These are phyloP conservation scores for Ia io DNA, from an alignment of 2,113 vertebrate genomes.

Conservation along the genomic window DNA sequence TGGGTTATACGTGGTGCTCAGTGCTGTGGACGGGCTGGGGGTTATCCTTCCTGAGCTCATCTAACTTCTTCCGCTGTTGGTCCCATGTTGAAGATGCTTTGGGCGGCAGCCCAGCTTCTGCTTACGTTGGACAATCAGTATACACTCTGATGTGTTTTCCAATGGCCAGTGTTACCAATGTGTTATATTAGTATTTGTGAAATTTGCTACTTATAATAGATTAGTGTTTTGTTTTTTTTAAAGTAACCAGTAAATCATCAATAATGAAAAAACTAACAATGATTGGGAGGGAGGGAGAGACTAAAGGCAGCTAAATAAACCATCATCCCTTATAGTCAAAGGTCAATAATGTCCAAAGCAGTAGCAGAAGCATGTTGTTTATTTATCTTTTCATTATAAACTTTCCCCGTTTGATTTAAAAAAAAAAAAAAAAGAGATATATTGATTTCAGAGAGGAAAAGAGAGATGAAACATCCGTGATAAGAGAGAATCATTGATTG, in stretches of 20 bases:
- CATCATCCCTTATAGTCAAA: neutral
- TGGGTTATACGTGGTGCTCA: constrained; percentile 49
- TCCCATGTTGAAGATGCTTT: neutral
- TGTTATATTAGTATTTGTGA: constrained; percentile 69
- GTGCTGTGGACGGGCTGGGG: constrained; percentile 10
- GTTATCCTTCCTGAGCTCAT: neutral
- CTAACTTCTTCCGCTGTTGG: neutral
- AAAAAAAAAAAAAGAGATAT: too few relatives aligned
- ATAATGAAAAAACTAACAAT: neutral
- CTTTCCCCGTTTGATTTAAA: neutral
- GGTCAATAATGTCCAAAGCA: neutral
- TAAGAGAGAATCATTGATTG: too few relatives aligned
- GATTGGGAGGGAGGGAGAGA: neutral
- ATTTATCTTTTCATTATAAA: constrained; percentile 28
- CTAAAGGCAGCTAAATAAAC: neutral
- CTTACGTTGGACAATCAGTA: constrained; percentile 74
- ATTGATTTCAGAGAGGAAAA: too few relatives aligned
- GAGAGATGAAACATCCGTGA: too few relatives aligned
- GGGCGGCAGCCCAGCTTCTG: constrained; percentile 59
- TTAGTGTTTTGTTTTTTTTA: constrained; percentile 61
- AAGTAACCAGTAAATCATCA: neutral
- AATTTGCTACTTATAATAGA: constrained; percentile 82
- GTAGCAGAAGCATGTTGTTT: neutral
- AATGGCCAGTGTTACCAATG: constrained; percentile 56
- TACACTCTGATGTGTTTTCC: constrained; percentile 37